Percentiles rank a stretch among this genome's conserved stretches.
These are phyloP conservation scores for Neoascia interrupta DNA, from an alignment of 2,888 invertebrate species.

Conservation along the genomic window DNA sequence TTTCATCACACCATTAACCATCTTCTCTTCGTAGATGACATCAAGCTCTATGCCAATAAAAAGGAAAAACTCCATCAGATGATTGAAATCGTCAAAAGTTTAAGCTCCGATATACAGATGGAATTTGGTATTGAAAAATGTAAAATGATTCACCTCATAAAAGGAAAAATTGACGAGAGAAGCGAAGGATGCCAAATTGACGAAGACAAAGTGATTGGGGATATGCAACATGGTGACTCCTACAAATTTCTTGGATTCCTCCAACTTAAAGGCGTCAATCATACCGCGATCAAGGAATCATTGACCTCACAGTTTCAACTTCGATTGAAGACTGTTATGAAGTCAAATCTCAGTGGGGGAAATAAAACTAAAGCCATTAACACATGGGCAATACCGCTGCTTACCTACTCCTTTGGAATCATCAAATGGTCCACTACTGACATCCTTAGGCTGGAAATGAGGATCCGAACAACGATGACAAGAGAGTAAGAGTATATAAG, in stretches of 20 bases:
- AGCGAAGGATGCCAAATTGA: too few relatives aligned
- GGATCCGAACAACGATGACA: not conserved
- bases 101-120: too few relatives aligned
- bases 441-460: conserved; percentile 74
- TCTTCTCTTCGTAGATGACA: too few relatives aligned
- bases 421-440: conserved; percentile 13
- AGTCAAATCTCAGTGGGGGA: not conserved
- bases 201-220: too few relatives aligned
- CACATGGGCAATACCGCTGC: conserved; percentile 26
- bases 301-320: not conserved
- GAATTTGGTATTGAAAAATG: not conserved
- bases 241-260: too few relatives aligned
- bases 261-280: not conserved
- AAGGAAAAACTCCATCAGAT: not conserved
- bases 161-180: not conserved
- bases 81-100: not conserved
- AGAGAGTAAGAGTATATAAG: not conserved
- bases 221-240: too few relatives aligned
- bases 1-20: too few relatives aligned
- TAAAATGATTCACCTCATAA: not conserved
- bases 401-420: conserved; percentile 7
- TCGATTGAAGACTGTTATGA: not conserved
- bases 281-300: not conserved
- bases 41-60: too few relatives aligned
- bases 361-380: not conserved